phyloP scores from a whole-genome alignment of 2,113 vertebrate species.

The Thymallus thymallus region DNA sequence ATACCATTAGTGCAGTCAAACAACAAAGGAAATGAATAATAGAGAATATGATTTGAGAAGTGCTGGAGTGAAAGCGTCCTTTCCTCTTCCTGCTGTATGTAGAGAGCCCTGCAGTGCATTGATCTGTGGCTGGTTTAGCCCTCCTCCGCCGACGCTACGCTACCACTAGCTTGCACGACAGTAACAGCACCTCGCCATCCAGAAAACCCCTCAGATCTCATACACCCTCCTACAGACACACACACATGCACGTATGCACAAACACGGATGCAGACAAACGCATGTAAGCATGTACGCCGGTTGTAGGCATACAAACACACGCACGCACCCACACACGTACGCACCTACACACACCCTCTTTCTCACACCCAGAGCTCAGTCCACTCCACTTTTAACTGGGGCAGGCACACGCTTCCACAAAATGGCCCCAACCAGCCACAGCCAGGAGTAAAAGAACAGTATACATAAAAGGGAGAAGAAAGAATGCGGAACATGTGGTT shows the following conservation, averaged over 20 bases:
- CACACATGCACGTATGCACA: conserved; percentile 20
- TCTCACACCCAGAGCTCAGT: conserved; percentile 34
- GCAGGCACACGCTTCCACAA: conserved; percentile 45
- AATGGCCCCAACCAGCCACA: conserved; percentile 45
- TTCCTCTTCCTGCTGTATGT: conserved; percentile 57
- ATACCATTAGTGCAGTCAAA: conserved; percentile 70
- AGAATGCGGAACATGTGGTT: conserved; percentile 84
- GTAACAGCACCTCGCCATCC: conserved; percentile 44
- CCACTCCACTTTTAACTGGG: conserved; percentile 51
- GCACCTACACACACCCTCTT: neutral
- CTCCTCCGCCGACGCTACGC: conserved; percentile 40
- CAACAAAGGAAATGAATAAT: conserved; percentile 77
- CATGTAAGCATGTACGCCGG: neutral
- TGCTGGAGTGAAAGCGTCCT: conserved; percentile 59
- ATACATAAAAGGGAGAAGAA: conserved; percentile 25
- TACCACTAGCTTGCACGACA: conserved; percentile 10
- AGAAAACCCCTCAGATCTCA: conserved; percentile 47
- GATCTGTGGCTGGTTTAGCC: conserved; percentile 59
- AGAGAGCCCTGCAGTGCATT: conserved; percentile 61
- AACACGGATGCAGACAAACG: neutral
- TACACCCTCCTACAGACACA: conserved; percentile 24
- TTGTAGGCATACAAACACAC: too few species aligned
- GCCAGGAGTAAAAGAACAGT: conserved; percentile 39
- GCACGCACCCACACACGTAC: too few species aligned
- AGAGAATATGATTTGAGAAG: conserved; percentile 72